These are phyloP conservation scores for Lutjanus campechanus DNA, from an alignment of 2,797 vertebrate genomes.

Conservation along the genomic window DNA sequence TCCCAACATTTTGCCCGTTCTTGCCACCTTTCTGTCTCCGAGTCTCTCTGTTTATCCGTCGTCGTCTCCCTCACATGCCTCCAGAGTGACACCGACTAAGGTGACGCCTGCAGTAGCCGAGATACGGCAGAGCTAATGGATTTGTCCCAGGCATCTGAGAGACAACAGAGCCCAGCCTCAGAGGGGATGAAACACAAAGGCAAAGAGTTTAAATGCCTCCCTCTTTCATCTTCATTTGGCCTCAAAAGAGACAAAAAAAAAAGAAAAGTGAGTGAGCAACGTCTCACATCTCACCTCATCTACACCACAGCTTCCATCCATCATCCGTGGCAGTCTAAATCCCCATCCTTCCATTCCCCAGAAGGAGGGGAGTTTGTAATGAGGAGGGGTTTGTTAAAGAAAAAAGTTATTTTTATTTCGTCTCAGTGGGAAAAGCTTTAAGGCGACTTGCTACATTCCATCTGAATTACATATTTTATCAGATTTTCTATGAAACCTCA, in stretches of 20 bases:
- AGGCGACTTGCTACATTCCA: constrained; percentile 50
- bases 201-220: constrained; percentile 69
- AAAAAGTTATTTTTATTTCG: constrained; percentile 60
- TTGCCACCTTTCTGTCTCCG: constrained; percentile 33
- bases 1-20: constrained; percentile 9
- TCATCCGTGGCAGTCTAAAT: constrained; percentile 82
- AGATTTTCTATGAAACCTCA: constrained; percentile 58
- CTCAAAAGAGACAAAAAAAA: constrained; percentile 73
- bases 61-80: constrained; percentile 59
- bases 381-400: constrained; percentile 59
- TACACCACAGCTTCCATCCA: constrained; percentile 79
- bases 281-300: constrained; percentile 85
- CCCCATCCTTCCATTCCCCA: constrained; percentile 66
- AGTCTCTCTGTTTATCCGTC: constrained; percentile 54
- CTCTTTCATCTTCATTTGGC: constrained; percentile 85
- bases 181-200: constrained; percentile 74
- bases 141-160: constrained; percentile 76
- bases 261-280: constrained; percentile 65
- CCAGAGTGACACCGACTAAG: constrained; percentile 66
- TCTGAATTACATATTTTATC: constrained; percentile 56
- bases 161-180: constrained; percentile 69
- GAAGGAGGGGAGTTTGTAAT: constrained; percentile 59
- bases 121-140: constrained; percentile 79
- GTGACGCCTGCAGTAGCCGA: constrained; percentile 74
- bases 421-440: constrained; percentile 42